Percentiles rank a stretch among this genome's conserved stretches.
Conservation (phyloP, 2,113 vertebrate genomes). For the Amphilophus citrinellus region DNA sequence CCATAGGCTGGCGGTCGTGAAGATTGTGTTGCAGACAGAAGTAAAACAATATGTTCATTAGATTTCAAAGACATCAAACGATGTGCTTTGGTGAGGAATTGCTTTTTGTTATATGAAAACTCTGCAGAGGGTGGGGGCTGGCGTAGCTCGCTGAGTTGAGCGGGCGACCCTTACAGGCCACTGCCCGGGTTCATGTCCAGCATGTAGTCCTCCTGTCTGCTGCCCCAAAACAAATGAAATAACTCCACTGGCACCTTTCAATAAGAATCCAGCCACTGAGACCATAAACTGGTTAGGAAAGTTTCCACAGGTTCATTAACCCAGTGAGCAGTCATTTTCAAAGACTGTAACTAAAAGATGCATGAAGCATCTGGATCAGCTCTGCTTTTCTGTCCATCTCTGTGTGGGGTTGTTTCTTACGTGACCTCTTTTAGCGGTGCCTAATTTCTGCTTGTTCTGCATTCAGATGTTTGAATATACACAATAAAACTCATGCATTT, state of each 20-base stretch:
- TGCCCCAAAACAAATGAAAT: not conserved
- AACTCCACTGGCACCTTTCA: not conserved
- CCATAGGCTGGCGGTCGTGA: not conserved
- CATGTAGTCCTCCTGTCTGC: not conserved
- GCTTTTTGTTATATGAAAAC: no score
- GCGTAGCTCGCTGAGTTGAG: no score
- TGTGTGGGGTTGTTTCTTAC: no score
- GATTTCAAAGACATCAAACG: not conserved
- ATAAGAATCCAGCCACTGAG: not conserved
- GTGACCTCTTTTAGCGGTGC: not conserved
- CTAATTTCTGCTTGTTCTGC: not conserved
- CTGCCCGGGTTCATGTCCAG: not conserved
- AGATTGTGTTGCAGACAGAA: not conserved
- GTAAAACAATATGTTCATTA: not conserved
- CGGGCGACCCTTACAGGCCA: not conserved
- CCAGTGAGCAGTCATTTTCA: no score
- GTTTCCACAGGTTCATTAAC: not conserved
- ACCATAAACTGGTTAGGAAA: not conserved
- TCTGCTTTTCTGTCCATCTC: not conserved
- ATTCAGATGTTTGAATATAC: not conserved
- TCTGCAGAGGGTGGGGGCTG: no score
- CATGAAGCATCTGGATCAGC: not conserved
- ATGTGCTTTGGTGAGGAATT: no score
- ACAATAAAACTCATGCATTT: not conserved
- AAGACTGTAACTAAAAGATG: not conserved